Base-by-base conservation (phyloP, 2,797 vertebrate species). In the Mormyrus proboscirostris region DNA sequence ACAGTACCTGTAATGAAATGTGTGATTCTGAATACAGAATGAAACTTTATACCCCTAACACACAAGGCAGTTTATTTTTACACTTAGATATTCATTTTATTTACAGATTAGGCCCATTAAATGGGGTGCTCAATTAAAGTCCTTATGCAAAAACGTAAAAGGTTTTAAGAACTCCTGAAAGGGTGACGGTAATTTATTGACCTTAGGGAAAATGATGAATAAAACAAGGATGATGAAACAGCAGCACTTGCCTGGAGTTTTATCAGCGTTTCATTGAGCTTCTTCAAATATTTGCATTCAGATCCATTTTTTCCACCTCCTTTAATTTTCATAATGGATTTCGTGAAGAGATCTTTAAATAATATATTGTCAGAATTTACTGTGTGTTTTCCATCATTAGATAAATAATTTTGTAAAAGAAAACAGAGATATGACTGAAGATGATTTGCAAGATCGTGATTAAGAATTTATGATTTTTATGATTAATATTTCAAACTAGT, bases 281-380 rank as follows among this genome's bases (percentile, higher is more conserved):
- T 38, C 29, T 76, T 41, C 6, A 19, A 14, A 38, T 76, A 38
- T 76, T 41, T 76, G 69, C 69, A 76, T 76, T 76, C 69, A 16
- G 14, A 76, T 76, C 69, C 69, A 22, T 82, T 44, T 82, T n/a
- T 44, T 82, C 19, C 73, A 79, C 41, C 16, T 44, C 38, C 25
- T 73, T 79, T 79, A 22, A 47, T 82, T 82, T 47, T n/a, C 76
- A n/a, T 82, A 47, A 82, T 82, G 76, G 76, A 47, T 82, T 47
- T 82, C 1, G 0, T 44, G 47, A 82, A 47, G 19, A 47, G 14
- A 76, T 47, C 76, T 82, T 82, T 47, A 82, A 82, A 10, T 82
- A 82, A 82, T 47, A 82, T 44, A 82, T 47, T 79, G 14, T 82
- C 41, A 82, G 19, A 47, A 82, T 82, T 82, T 82, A 44, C 41